Percentiles rank a stretch among this genome's conserved stretches.
phyloP scores from a whole-genome alignment of 2,113 vertebrate species.

The Alosa alosa region DNA sequence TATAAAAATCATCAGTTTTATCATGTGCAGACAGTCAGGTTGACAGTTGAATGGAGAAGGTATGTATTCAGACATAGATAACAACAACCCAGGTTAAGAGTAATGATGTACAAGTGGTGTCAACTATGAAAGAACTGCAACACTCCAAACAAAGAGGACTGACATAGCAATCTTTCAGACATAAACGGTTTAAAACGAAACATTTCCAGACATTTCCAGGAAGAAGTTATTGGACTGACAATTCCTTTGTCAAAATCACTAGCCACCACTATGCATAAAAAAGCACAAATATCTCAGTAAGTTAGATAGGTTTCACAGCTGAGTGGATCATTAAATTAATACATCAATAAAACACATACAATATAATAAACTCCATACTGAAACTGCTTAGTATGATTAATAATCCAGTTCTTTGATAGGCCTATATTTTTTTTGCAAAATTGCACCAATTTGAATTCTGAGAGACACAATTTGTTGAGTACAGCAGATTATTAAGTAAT shows the following conservation, averaged over 20 bases:
- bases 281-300: neutral
- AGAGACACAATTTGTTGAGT: neutral
- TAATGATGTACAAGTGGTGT: neutral
- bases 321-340: conserved; percentile 3
- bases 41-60: neutral
- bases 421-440: neutral
- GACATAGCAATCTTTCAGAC: neutral
- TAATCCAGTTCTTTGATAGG: neutral
- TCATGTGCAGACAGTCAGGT: neutral
- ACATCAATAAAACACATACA: neutral
- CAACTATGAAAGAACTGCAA: neutral
- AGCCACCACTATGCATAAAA: neutral
- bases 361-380: neutral
- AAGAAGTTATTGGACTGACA: neutral
- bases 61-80: neutral
- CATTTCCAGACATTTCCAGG: neutral
- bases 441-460: neutral
- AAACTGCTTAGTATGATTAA: neutral
- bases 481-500: neutral
- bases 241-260: conserved; percentile 2
- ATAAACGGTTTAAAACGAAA: neutral
- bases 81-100: neutral
- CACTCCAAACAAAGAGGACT: neutral
- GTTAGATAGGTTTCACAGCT: conserved; percentile 1
- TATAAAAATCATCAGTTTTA: neutral